A percentile compares a stretch with the other conserved stretches of the same genome.
Conservation (phyloP, 2,888 invertebrate species). For the Artemia sinica region DNA sequence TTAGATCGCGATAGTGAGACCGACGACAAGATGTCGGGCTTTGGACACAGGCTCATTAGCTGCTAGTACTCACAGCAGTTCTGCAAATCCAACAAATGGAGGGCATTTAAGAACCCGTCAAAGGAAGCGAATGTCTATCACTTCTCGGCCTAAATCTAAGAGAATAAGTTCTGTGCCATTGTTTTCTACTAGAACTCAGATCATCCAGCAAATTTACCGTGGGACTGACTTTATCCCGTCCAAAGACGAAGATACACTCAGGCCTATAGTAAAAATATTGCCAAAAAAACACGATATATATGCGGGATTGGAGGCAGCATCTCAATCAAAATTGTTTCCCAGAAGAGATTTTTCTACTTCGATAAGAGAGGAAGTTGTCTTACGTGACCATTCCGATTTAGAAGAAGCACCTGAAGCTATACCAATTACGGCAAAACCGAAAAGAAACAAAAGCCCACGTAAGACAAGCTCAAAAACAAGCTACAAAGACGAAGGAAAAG, state of each 20-base stretch:
- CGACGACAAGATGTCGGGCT: neutral
- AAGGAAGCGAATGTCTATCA: neutral
- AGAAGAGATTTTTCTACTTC: neutral
- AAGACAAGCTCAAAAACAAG: neutral
- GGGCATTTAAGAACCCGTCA: neutral
- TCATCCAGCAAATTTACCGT: constrained; percentile 1
- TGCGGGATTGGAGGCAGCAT: neutral
- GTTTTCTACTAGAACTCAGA: constrained; percentile 2
- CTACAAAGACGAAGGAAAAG: neutral
- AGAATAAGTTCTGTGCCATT: neutral
- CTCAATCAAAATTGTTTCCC: neutral
- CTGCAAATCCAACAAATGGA: neutral
- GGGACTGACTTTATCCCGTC: neutral
- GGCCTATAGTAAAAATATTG: neutral
- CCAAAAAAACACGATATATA: neutral
- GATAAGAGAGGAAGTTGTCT: no score
- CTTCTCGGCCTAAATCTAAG: neutral
- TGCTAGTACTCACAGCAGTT: neutral
- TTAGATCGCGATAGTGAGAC: neutral
- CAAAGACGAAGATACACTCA: neutral
- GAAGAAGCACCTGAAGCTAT: neutral
- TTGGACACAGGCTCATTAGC: neutral
- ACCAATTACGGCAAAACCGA: neutral
- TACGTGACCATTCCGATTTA: neutral
- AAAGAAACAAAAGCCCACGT: neutral